Base-by-base conservation (phyloP, 2,113 vertebrate species). In the Caranx melampygus region DNA sequence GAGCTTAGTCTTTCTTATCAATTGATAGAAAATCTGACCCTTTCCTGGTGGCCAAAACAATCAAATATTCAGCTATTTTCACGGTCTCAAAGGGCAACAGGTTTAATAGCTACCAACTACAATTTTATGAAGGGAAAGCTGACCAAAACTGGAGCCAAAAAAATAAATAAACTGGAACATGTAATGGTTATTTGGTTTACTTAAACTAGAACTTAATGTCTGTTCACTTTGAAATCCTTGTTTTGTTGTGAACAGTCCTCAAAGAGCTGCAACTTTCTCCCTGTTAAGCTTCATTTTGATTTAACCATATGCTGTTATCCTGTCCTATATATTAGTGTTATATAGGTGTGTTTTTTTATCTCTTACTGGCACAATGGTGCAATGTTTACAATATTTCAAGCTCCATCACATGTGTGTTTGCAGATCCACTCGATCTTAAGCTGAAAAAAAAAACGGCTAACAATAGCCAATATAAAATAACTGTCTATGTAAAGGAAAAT, bases 111-210 rank as follows among this genome's bases (percentile, higher is more conserved):
- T 47, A 35, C 73, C 15, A 83, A 8, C 8, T 44, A 65, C 35
- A 60, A 18, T 58, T 49, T 37, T 31, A 6, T 60, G 11, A 33
- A 33, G 26, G 18, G 31, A 54, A 78, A 44, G 31, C 21, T 52
- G 14, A 37, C 37, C 12, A 57, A 61, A 35, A 76, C 14, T 20
- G 44, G 40, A 42, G 40, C 12, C 44, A 14, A 45, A 37, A 45
- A 14, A 45, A 37, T 14, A 11, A 9, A 45, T 45, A 45, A 45
- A 45, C 37, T 18, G 44, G 40, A 42, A 34, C 9, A 3, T 31
- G 26, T 44, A 58, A 21, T 87, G 67, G 2, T 9, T 40, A 2
- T 55, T 60, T 54, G n/a, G 15, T 62, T 70, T 69, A 34, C 35
- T 67, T 57, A 20, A 65, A 62, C 31, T 12, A 35, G 4, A 55